phyloP scores from a whole-genome alignment of 2,797 vertebrate species.

The Falco columbarius region DNA sequence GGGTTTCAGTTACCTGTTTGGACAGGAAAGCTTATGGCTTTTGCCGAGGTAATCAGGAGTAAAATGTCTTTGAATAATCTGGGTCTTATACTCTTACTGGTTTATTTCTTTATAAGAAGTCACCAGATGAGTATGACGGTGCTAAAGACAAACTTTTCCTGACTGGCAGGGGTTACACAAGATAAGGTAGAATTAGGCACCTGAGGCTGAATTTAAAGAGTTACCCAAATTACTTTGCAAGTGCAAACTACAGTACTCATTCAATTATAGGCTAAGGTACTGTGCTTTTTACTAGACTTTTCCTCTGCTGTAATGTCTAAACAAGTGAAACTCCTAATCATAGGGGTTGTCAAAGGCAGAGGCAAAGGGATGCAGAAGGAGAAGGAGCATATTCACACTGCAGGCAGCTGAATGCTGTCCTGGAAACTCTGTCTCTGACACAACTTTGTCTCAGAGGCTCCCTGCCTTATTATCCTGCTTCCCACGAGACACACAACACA shows the following conservation, averaged over 20 bases:
- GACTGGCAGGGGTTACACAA: background rate
- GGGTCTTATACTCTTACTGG: rapidly evolving
- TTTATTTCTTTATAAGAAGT: background rate
- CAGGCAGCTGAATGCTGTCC: background rate
- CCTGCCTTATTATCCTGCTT: background rate
- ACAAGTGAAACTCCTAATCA: background rate
- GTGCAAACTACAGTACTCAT: background rate
- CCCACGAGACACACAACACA: rapidly evolving
- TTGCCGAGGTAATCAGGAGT: background rate
- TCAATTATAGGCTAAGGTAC: background rate
- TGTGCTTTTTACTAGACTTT: background rate
- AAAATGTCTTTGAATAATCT: background rate
- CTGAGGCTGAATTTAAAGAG: background rate
- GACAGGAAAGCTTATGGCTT: background rate
- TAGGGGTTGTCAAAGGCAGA: background rate
- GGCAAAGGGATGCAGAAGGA: background rate
- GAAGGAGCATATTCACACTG: background rate
- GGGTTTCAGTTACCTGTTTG: background rate
- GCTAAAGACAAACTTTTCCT: background rate
- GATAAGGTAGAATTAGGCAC: background rate
- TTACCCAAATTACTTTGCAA: background rate
- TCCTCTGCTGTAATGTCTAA: background rate
- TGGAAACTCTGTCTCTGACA: background rate
- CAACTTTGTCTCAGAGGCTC: background rate
- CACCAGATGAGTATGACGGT: background rate